phyloP scores from a whole-genome alignment of 2,113 vertebrate genomes.

The Euleptes europaea region DNA sequence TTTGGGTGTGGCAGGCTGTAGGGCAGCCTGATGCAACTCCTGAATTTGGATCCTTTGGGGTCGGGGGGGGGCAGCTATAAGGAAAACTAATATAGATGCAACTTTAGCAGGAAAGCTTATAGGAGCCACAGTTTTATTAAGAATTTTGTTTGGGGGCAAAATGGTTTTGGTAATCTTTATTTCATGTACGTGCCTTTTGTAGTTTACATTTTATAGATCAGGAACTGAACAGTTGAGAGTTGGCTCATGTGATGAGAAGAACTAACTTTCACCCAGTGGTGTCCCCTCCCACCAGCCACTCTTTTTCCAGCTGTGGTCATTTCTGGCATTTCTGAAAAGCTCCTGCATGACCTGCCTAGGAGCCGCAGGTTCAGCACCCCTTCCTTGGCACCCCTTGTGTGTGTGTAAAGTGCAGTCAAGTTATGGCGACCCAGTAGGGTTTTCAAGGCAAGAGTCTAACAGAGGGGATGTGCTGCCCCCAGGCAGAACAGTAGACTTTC shows the following conservation, averaged over 20 bases:
- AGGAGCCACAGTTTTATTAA: neutral
- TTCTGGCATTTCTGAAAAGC: neutral
- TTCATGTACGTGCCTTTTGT: neutral
- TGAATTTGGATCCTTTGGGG: neutral
- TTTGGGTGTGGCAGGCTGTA: neutral
- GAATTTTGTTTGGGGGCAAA: no score
- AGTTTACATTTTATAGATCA: neutral
- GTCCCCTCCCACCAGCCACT: neutral
- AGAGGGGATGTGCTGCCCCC: no score
- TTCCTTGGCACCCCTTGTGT: neutral
- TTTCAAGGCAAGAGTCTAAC: no score
- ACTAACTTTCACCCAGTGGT: neutral
- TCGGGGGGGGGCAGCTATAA: neutral
- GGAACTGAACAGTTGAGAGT: neutral
- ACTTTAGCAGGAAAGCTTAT: neutral
- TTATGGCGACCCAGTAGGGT: no score
- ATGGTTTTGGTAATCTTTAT: neutral
- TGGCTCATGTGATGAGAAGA: neutral
- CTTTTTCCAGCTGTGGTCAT: neutral
- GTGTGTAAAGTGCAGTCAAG: no score
- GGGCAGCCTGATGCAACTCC: neutral
- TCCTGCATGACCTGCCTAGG: neutral
- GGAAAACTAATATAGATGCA: neutral
- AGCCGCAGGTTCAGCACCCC: neutral
- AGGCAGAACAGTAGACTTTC: no score